Percentiles rank a stretch among this genome's conserved stretches.
These are phyloP conservation scores for Channa striata DNA, from an alignment of 2,797 vertebrate genomes.

Conservation along the genomic window DNA sequence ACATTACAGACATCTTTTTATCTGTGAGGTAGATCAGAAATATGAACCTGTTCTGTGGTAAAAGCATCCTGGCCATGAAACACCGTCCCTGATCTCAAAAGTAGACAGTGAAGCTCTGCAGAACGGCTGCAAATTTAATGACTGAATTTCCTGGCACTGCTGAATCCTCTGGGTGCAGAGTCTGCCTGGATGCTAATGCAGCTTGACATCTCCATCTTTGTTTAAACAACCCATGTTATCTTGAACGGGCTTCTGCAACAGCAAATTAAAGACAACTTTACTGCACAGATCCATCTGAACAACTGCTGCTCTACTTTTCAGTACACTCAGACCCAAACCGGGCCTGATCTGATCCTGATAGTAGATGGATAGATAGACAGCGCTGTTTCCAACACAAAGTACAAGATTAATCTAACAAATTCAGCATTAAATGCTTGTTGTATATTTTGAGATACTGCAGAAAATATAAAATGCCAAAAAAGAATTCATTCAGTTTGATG, in stretches of 20 bases:
- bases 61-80: slow-evolving; percentile 46
- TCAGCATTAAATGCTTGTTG: background rate
- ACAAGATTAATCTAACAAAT: slow-evolving; percentile 5
- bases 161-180: slow-evolving; percentile 71
- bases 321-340: slow-evolving; percentile 3
- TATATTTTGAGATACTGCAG: slow-evolving; percentile 1
- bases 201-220: slow-evolving; percentile 79
- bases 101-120: slow-evolving; percentile 55
- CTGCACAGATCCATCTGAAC: slow-evolving; percentile 24
- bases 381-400: slow-evolving; percentile 9
- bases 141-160: slow-evolving; percentile 71
- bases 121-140: slow-evolving; percentile 82
- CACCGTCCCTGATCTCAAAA: slow-evolving; percentile 36
- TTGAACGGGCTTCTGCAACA: slow-evolving; percentile 51
- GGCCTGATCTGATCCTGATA: too few relatives aligned
- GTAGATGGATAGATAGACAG: too few relatives aligned
- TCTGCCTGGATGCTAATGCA: slow-evolving; percentile 75
- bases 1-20: slow-evolving; percentile 29
- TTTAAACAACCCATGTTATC: slow-evolving; percentile 73
- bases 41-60: slow-evolving; percentile 43
- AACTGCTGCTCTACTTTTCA: slow-evolving; percentile 41
- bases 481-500: slow-evolving; percentile 6
- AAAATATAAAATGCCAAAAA: slow-evolving; percentile 20
- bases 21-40: slow-evolving; percentile 56
- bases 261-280: slow-evolving; percentile 65